Conservation (phyloP, 1,140 invertebrate species). For the Elysia chlorotica region DNA sequence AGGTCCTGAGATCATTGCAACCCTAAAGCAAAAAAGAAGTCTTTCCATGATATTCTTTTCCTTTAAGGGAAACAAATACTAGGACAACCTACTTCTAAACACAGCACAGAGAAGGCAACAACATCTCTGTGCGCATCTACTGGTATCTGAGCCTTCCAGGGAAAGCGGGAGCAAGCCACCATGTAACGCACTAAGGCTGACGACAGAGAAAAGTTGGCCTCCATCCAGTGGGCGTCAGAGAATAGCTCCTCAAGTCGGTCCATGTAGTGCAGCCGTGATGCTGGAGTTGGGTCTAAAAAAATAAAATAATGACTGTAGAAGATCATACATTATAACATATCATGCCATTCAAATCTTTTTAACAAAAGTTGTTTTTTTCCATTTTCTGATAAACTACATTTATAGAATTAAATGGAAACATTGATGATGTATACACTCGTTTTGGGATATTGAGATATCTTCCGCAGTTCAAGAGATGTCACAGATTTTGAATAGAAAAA, state of each 20-base stretch:
- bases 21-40: too few species aligned
- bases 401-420: too few species aligned
- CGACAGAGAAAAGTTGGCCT: conserved; percentile 66
- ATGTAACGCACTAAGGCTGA: conserved; percentile 66
- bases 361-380: too few species aligned
- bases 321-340: not conserved
- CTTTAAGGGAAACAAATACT: too few species aligned
- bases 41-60: too few species aligned
- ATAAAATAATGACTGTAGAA: not conserved
- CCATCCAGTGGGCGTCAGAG: conserved; percentile 64
- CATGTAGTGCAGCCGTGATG: conserved; percentile 64
- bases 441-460: too few species aligned
- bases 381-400: too few species aligned
- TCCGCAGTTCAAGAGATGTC: too few species aligned
- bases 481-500: too few species aligned
- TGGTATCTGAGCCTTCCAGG: conserved; percentile 61
- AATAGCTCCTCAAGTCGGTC: conserved; percentile 67
- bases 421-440: too few species aligned
- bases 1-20: too few species aligned
- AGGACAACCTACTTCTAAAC: conserved; percentile 69
- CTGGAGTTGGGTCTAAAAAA: conserved; percentile 29
- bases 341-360: too few species aligned
- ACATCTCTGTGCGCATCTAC: conserved; percentile 66
- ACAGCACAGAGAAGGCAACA: conserved; percentile 69
- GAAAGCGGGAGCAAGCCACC: conserved; percentile 46